Percentiles rank a stretch among this genome's conserved stretches.
Conservation (phyloP, 2,113 vertebrate genomes). For the Hippolais icterina region DNA sequence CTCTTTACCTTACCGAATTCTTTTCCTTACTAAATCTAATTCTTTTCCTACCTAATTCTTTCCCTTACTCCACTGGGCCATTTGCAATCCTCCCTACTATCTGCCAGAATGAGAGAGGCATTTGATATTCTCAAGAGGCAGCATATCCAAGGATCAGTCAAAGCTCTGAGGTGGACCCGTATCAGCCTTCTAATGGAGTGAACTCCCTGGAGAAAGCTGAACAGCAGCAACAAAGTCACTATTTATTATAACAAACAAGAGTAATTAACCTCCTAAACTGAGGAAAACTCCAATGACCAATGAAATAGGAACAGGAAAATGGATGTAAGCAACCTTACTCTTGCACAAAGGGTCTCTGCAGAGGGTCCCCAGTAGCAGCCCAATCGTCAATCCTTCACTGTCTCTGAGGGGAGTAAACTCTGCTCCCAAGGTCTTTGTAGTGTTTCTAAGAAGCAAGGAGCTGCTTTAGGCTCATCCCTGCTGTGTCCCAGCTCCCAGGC, state of each 20-base stretch:
- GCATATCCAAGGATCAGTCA: not conserved
- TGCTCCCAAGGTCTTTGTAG: not conserved
- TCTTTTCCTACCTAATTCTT: not conserved
- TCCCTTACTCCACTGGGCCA: not conserved
- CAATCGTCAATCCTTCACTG: not conserved
- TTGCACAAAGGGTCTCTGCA: not conserved
- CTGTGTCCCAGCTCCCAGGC: not conserved
- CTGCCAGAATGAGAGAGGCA: not conserved
- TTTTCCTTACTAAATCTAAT: too few relatives aligned
- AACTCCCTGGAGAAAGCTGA: not conserved
- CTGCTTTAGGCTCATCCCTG: not conserved
- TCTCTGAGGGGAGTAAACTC: not conserved
- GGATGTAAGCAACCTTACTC: not conserved
- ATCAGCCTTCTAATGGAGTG: not conserved
- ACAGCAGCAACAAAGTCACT: not conserved
- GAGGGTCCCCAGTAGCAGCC: not conserved
- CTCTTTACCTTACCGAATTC: too few relatives aligned
- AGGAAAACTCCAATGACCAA: not conserved
- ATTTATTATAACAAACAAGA: not conserved
- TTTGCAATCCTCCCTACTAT: not conserved
- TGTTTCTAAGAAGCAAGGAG: not conserved
- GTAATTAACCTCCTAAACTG: not conserved
- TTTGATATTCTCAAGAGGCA: not conserved
- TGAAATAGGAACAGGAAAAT: not conserved
- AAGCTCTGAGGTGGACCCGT: not conserved